Evolutionary conservation across 2,888 invertebrate species (phyloP).

Genomic region (Agriopis leucophaearia): DNA sequence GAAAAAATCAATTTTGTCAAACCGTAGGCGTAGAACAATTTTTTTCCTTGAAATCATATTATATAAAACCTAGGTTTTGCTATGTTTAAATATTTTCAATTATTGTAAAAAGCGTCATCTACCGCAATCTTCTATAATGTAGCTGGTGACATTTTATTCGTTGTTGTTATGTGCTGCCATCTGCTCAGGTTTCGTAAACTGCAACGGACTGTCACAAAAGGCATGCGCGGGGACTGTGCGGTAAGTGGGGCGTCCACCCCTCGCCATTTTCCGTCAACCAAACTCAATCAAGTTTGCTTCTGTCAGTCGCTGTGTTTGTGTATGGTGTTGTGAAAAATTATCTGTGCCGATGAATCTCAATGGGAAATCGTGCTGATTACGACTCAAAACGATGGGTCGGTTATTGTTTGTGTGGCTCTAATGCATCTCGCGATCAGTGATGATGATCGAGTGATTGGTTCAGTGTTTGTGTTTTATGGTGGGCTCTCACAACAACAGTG

Average conservation of each 20-base stretch:
- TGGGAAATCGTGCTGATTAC: conserved; percentile 84
- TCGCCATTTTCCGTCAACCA: conserved; percentile 84
- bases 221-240: conserved; percentile 65
- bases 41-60: background rate
- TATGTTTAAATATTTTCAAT: background rate
- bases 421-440: conserved; percentile 82
- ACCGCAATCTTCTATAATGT: background rate
- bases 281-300: conserved; percentile 82
- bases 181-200: conserved; percentile 48
- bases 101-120: conserved; percentile 54
- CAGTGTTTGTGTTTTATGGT: conserved; percentile 85
- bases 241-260: conserved; percentile 67
- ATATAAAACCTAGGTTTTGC: too few relatives aligned
- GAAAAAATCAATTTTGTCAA: too few relatives aligned
- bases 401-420: conserved; percentile 83
- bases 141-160: conserved; percentile 46
- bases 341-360: conserved; percentile 84
- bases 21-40: too few relatives aligned
- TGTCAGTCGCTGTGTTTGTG: conserved; percentile 86
- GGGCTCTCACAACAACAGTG: conserved; percentile 82
- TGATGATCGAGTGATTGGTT: conserved; percentile 85
- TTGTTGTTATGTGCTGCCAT: conserved; percentile 64
- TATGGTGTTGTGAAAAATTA: conserved; percentile 85
- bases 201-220: conserved; percentile 48
- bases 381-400: conserved; percentile 83